A percentile compares a stretch with the other conserved stretches of the same genome.
Evolutionary conservation across 1,140 invertebrate species (phyloP).

Genomic region (Thereuonema tuberculata): DNA sequence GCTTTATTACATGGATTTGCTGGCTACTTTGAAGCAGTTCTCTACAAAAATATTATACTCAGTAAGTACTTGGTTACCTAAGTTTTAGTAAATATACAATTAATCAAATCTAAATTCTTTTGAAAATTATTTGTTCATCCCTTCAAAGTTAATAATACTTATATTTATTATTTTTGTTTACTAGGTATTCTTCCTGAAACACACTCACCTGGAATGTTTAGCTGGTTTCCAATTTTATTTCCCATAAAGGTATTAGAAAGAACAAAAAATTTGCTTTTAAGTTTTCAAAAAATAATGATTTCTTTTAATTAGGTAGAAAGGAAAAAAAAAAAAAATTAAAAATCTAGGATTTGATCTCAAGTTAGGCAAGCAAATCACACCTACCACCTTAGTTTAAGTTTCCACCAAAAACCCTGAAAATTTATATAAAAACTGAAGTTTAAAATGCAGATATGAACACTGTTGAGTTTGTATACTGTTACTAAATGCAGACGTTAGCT

Average conservation of each 20-base stretch:
- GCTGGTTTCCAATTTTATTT: slow-evolving; percentile 95
- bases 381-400: too few relatives aligned
- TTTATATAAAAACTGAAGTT: too few relatives aligned
- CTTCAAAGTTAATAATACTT: slow-evolving; percentile 1
- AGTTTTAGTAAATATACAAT: slow-evolving; percentile 7
- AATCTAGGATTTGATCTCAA: too few relatives aligned
- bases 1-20: slow-evolving; percentile 81
- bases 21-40: slow-evolving; percentile 81
- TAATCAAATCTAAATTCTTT: background rate
- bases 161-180: slow-evolving; percentile 4
- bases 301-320: too few relatives aligned
- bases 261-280: background rate
- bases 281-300: too few relatives aligned
- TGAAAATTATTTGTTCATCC: background rate
- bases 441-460: too few relatives aligned
- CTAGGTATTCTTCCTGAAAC: slow-evolving; percentile 64
- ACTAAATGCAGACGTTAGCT: too few relatives aligned
- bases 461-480: too few relatives aligned
- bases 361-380: too few relatives aligned
- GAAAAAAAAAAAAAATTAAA: too few relatives aligned
- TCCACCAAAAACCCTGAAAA: too few relatives aligned
- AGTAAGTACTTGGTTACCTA: slow-evolving; percentile 42
- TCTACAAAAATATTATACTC: slow-evolving; percentile 70
- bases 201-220: slow-evolving; percentile 81
- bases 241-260: slow-evolving; percentile 71